Conservation (phyloP, 2,888 invertebrate genomes). For the Parapristionchus giblindavisi region DNA sequence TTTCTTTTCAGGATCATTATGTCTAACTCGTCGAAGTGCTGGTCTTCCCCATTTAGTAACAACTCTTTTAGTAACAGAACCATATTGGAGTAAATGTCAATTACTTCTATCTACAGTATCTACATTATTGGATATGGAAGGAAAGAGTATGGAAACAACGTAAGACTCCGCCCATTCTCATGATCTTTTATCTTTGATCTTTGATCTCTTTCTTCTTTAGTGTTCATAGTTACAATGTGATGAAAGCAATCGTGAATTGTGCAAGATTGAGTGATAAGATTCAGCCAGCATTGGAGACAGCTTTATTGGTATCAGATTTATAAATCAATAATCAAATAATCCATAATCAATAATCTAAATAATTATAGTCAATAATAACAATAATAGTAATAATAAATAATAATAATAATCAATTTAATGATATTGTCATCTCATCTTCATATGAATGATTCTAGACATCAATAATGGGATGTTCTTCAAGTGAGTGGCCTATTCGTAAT, state of each 20-base stretch:
- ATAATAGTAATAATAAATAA: too few species aligned
- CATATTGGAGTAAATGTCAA: slow-evolving; percentile 37
- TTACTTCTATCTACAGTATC: slow-evolving; percentile 33
- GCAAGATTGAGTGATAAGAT: slow-evolving; percentile 80
- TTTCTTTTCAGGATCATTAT: slow-evolving; percentile 73
- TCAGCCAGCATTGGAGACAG: slow-evolving; percentile 47
- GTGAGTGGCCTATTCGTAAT: slow-evolving; percentile 59
- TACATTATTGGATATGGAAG: slow-evolving; percentile 45
- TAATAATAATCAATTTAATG: not conserved
- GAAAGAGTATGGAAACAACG: slow-evolving; percentile 44
- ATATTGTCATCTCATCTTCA: not conserved
- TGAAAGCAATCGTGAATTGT: slow-evolving; percentile 83
- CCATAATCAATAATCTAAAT: not conserved
- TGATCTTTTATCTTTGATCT: not conserved
- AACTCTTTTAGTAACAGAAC: slow-evolving; percentile 72
- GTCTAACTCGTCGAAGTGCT: slow-evolving; percentile 88
- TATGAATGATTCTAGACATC: slow-evolving; percentile 13
- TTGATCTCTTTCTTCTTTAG: slow-evolving; percentile 41
- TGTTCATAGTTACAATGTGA: slow-evolving; percentile 85
- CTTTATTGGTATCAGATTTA: slow-evolving; percentile 7
- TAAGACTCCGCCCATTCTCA: not conserved
- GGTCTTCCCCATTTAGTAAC: slow-evolving; percentile 92
- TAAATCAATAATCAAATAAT: not conserved
- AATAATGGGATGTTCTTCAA: slow-evolving; percentile 48
- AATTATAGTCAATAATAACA: too few species aligned